Conservation (phyloP, 2,113 vertebrate species). For the Hypomesus transpacificus region DNA sequence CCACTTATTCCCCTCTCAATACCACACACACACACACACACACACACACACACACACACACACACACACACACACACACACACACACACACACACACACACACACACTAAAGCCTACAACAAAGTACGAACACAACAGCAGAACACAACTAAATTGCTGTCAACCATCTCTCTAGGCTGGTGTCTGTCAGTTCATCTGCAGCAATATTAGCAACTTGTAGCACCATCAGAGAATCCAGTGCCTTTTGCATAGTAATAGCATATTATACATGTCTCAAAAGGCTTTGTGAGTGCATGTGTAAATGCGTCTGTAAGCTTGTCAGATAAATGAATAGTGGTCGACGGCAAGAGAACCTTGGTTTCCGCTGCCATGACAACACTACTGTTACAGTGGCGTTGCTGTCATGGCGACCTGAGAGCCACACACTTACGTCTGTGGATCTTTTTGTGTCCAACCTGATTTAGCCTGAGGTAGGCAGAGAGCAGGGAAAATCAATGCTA, state of each 20-base stretch:
- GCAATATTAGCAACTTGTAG: too few relatives aligned
- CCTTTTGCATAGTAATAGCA: too few relatives aligned
- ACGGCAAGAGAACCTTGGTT: constrained; percentile 34
- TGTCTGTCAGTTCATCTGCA: too few relatives aligned
- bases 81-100: background rate
- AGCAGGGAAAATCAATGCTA: constrained; percentile 10
- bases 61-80: background rate
- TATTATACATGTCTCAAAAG: too few relatives aligned
- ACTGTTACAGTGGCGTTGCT: constrained; percentile 19
- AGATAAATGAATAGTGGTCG: constrained; percentile 37
- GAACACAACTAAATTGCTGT: too few relatives aligned
- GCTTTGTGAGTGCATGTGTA: constrained; percentile 16
- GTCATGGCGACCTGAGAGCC: constrained; percentile 30
- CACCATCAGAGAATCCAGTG: too few relatives aligned
- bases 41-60: too few relatives aligned
- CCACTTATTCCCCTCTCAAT: background rate
- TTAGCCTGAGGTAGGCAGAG: constrained; percentile 12
- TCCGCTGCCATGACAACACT: constrained; percentile 55
- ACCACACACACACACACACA: background rate
- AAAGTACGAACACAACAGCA: too few relatives aligned
- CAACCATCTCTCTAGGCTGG: too few relatives aligned
- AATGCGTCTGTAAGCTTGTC: constrained; percentile 35
- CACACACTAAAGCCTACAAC: too few relatives aligned
- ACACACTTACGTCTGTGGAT: background rate
- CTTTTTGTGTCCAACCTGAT: constrained; percentile 16